Evolutionary conservation across 1,140 invertebrate species (phyloP), one percentile per base, ranked within the genome.

Genomic region (Aethina tumida): DNA sequence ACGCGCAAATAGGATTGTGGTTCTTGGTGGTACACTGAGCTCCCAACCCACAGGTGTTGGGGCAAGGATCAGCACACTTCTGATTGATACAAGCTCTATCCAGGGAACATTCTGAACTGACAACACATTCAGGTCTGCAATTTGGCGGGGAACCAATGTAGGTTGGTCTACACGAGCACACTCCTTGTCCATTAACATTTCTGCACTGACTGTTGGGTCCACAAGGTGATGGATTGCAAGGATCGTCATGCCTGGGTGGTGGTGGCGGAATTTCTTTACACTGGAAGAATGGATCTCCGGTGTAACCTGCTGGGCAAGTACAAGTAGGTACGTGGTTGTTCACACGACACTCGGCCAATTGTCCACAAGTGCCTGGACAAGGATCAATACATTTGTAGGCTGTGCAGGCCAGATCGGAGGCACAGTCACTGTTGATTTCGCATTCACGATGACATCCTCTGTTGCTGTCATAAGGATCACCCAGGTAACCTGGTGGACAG

Each of bases 211-310:
- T 75, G 51, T 76, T 77, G 13, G 74, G 73, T 15, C 79, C 79
- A 53, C 79, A 83, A 0, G 76, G 70, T 38, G 69, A 70, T 45
- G 70, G 74, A 47, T 66, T 63, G 49, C 79, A 82, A 5, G 72
- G 70, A 55, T 77, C 68, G 37, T 65, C 55, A 37, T 54, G 49
- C 27, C 17, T 19, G 24, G 27, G 44, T 15, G 50, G 41, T 35
- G 39, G 60, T 37, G 24, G 54, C 40, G 45, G 56, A 22, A 76
- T 65, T 45, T 69, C 68, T 50, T 69, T 74, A 53, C 85, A 89
- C 55, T 77, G 75, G 56, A 78, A 81, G 62, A 84, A 84, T 24
- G 84, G 80, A 71, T 87, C 81, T 29, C 85, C 85, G 7, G 76
- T 78, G 45, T 74, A 83, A 21, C 78, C 80, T 32, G 66, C 60